phyloP scores from a whole-genome alignment of 2,888 invertebrate species.

The Pasiphila rectangulata region DNA sequence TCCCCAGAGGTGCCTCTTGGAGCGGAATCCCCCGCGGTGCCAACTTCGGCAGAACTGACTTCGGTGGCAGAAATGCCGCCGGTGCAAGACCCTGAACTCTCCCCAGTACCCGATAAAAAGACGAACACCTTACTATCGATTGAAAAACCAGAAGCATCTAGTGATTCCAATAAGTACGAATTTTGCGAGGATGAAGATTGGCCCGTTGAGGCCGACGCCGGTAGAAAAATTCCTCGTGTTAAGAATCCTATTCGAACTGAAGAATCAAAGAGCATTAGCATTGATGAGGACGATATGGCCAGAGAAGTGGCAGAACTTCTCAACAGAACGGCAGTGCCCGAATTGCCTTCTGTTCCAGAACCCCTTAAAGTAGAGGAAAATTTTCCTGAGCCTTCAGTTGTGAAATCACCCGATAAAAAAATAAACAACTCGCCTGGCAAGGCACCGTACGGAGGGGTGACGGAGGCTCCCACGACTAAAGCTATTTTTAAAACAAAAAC shows the following conservation, averaged over 20 bases:
- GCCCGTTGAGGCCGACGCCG: slow-evolving; percentile 75
- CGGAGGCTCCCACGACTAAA: slow-evolving; percentile 55
- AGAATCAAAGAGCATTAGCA: slow-evolving; percentile 62
- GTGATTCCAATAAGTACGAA: slow-evolving; percentile 88
- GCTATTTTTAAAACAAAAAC: slow-evolving; percentile 79
- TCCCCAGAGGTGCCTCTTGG: slow-evolving; percentile 58
- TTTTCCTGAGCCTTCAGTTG: slow-evolving; percentile 77
- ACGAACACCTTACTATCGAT: slow-evolving; percentile 39
- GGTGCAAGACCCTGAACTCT: slow-evolving; percentile 49
- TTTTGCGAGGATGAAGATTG: slow-evolving; percentile 87
- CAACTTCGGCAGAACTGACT: slow-evolving; percentile 61
- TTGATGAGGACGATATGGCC: slow-evolving; percentile 73
- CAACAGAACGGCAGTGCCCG: slow-evolving; percentile 81
- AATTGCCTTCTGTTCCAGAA: slow-evolving; percentile 78
- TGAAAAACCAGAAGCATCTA: slow-evolving; percentile 70
- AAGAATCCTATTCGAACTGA: slow-evolving; percentile 69
- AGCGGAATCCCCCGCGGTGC: slow-evolving; percentile 62
- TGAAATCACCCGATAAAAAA: slow-evolving; percentile 74
- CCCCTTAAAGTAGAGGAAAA: slow-evolving; percentile 78
- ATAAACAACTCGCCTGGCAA: slow-evolving; percentile 43
- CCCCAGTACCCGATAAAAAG: slow-evolving; percentile 48
- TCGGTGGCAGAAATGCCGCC: slow-evolving; percentile 49
- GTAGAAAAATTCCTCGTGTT: slow-evolving; percentile 85
- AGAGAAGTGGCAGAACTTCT: slow-evolving; percentile 83
- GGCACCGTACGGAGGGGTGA: slow-evolving; percentile 41